phyloP scores from a whole-genome alignment of 2,888 invertebrate species.

The Limnephilus marmoratus region DNA sequence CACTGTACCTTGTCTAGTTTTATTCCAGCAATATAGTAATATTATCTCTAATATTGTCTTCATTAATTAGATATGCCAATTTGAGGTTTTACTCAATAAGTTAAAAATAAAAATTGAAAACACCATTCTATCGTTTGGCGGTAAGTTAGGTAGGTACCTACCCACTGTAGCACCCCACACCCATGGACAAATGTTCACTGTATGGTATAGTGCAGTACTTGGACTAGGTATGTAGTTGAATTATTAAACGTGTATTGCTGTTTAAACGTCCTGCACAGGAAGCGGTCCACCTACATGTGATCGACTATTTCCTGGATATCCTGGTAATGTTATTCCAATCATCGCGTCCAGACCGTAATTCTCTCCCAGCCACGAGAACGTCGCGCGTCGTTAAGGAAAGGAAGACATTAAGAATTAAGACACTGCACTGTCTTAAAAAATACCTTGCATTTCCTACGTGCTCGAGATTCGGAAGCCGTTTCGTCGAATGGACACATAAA shows the following conservation, averaged over 20 bases:
- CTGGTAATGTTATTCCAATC: neutral
- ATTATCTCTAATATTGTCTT: too few relatives aligned
- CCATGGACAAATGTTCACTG: too few relatives aligned
- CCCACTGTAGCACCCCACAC: too few relatives aligned
- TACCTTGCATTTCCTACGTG: neutral
- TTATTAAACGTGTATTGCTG: neutral
- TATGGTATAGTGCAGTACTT: neutral
- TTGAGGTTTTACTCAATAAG: too few relatives aligned
- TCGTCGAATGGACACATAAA: neutral
- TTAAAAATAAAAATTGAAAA: too few relatives aligned
- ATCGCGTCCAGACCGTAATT: neutral
- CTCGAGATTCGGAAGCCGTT: neutral
- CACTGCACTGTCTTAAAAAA: neutral
- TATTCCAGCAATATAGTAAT: too few relatives aligned
- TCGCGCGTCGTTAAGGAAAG: neutral
- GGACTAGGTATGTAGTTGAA: neutral
- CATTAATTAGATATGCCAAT: too few relatives aligned
- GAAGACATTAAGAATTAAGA: neutral
- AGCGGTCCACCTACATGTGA: conserved; percentile 12
- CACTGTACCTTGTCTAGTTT: too few relatives aligned
- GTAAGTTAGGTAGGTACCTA: too few relatives aligned
- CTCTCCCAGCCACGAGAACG: neutral
- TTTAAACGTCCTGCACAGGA: neutral
- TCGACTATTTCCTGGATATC: conserved; percentile 21
- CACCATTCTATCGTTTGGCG: too few relatives aligned